These are phyloP conservation scores for Gallinago paraguaiae DNA, from an alignment of 2,113 vertebrate genomes.

Conservation along the genomic window DNA sequence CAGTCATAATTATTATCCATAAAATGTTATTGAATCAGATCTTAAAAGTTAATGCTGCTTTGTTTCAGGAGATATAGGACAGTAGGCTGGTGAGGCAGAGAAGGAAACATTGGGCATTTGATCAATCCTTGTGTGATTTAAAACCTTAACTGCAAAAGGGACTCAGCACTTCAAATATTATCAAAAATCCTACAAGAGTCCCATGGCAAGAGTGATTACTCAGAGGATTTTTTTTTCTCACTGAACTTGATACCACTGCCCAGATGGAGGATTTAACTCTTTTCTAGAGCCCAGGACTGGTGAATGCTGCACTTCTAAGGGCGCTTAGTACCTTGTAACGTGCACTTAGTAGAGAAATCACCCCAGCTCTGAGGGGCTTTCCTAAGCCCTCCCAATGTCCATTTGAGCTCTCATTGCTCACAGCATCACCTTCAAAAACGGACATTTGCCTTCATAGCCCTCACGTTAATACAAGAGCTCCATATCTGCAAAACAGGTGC, in stretches of 20 bases:
- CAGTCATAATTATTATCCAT: conserved; percentile 67
- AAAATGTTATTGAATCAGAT: conserved; percentile 71
- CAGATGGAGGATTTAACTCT: not conserved
- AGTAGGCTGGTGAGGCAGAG: conserved; percentile 35
- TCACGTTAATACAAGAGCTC: not conserved
- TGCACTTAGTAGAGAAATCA: not conserved
- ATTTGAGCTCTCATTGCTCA: not conserved
- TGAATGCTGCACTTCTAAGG: not conserved
- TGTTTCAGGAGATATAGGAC: conserved; percentile 58
- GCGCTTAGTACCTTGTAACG: not conserved
- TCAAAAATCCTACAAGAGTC: not conserved
- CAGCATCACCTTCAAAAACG: not conserved
- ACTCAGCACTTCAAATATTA: not conserved
- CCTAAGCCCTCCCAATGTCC: not conserved
- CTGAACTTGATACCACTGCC: not conserved
- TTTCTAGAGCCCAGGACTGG: not conserved
- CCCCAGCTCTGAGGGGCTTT: not conserved
- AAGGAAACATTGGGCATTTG: not conserved
- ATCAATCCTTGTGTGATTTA: conserved; percentile 42
- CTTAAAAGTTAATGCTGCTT: conserved; percentile 77
- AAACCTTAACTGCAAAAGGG: conserved; percentile 30
- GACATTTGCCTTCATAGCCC: not conserved
- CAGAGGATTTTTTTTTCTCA: not conserved
- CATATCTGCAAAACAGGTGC: not conserved
- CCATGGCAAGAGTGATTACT: not conserved